Evolutionary conservation across 1,140 invertebrate genomes (phyloP).

Genomic region (Diploscapter pachys): DNA sequence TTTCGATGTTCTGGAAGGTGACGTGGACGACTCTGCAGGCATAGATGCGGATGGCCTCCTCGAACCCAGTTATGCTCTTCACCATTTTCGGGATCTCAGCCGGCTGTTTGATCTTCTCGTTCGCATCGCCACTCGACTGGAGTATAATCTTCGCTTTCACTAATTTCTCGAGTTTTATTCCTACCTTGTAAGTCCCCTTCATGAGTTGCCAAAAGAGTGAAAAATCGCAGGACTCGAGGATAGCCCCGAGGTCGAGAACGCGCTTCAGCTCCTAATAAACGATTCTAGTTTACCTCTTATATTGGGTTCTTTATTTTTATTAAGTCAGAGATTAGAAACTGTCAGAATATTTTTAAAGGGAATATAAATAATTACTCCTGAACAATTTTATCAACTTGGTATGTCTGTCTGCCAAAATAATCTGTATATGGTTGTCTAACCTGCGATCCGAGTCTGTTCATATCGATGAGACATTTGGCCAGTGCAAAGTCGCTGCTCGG

Average conservation of each 20-base stretch:
- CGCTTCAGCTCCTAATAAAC: slow-evolving; percentile 45
- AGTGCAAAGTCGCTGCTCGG: slow-evolving; percentile 57
- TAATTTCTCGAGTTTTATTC: not conserved
- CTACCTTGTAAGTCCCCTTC: slow-evolving; percentile 60
- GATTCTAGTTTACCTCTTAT: too few relatives aligned
- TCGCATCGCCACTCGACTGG: slow-evolving; percentile 41
- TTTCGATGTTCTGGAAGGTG: slow-evolving; percentile 42
- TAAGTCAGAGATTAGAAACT: too few relatives aligned
- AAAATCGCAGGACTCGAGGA: slow-evolving; percentile 57
- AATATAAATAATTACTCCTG: too few relatives aligned
- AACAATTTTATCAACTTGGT: too few relatives aligned
- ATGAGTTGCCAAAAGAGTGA: slow-evolving; percentile 70
- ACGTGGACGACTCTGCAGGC: slow-evolving; percentile 35
- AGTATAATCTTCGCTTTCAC: slow-evolving; percentile 2
- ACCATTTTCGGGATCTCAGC: slow-evolving; percentile 55
- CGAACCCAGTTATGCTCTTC: slow-evolving; percentile 76
- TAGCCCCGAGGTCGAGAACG: slow-evolving; percentile 48
- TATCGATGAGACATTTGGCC: slow-evolving; percentile 57
- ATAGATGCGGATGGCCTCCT: slow-evolving; percentile 90
- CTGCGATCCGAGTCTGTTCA: slow-evolving; percentile 41
- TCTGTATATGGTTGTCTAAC: slow-evolving; percentile 20
- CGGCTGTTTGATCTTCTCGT: slow-evolving; percentile 56
- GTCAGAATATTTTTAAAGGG: too few relatives aligned
- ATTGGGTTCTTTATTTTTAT: too few relatives aligned
- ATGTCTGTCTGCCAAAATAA: too few relatives aligned